Base-by-base conservation (phyloP, 2,797 vertebrate species). In the Rachycentron canadum region DNA sequence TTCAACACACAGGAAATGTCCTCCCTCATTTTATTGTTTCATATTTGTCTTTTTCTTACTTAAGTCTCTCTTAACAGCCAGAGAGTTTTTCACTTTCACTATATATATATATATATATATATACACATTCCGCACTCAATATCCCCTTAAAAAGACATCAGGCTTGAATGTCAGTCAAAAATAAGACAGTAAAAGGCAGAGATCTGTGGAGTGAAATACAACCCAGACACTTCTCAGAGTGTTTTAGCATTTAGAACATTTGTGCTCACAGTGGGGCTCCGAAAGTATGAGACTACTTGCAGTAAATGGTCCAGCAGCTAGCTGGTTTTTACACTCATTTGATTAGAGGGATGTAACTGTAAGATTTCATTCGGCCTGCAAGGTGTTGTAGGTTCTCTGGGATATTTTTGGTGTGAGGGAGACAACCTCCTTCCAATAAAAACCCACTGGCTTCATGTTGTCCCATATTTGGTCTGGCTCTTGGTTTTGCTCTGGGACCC, bases 381-480 rank as follows among this genome's bases (percentile, higher is more conserved):
- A 34, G 11, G 38, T 52, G 12, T 61, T 49, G n/a, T 26, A 52
- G 17, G 8, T 69, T n/a, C 40, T 52, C 49, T 19, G 9, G 16
- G n/a, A 11, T 19, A 28, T 43, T 75, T 75, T 57, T 45, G 23
- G 38, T 3, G 4, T 45, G 25, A 43, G 41, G 5, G 19, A 53
- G 17, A 53, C 4, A 12, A 19, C 50, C 11, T 57, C 23, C 28
- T 63, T 71, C 28, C 36, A 64, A 43, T 3, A 70, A 17, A 17
- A 16, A 16, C 59, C 68, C 67, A 78, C 78, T 65, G 41, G 25
- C 47, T 53, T 70, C 30, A 0, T 73, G 28, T 66, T 73, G 57
- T 62, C 55, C 60, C 34, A 34, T 38, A 53, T 78, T 78, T 60
- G 40, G 40, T 55, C 38, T 41, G 23, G 57, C 65, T 59, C 57